Evolutionary conservation across 2,113 vertebrate species (phyloP).

Genomic region (Pandion haliaetus): DNA sequence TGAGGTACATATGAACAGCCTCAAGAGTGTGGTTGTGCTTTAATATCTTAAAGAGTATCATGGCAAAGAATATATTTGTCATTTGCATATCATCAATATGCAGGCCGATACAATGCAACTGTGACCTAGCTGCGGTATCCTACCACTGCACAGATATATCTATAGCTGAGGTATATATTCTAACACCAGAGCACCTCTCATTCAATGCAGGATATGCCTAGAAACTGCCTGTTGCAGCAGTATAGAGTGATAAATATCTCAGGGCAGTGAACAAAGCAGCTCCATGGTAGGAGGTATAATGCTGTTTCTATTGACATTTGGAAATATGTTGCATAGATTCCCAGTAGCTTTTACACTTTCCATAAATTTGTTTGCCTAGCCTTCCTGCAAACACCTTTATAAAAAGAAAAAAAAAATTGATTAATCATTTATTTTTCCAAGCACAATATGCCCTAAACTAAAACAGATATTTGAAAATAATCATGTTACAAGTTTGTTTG

Average conservation of each 20-base stretch:
- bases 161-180: background rate
- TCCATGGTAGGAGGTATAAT: background rate
- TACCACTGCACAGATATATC: background rate
- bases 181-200: background rate
- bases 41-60: background rate
- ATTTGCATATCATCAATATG: background rate
- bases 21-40: background rate
- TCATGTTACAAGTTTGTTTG: background rate
- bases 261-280: background rate
- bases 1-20: slow-evolving; percentile 58
- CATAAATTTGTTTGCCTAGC: background rate
- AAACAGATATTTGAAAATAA: background rate
- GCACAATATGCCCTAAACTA: background rate
- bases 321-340: background rate
- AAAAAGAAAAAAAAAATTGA: background rate
- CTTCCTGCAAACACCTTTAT: background rate
- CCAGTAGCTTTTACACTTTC: background rate
- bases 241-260: background rate
- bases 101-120: background rate
- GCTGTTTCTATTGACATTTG: background rate
- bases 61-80: background rate
- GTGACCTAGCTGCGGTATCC: background rate
- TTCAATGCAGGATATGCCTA: background rate
- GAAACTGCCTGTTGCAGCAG: background rate
- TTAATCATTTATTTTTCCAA: background rate